Evolutionary conservation across 2,797 vertebrate genomes (phyloP).

Genomic region (Brachyrhaphis roseni): DNA sequence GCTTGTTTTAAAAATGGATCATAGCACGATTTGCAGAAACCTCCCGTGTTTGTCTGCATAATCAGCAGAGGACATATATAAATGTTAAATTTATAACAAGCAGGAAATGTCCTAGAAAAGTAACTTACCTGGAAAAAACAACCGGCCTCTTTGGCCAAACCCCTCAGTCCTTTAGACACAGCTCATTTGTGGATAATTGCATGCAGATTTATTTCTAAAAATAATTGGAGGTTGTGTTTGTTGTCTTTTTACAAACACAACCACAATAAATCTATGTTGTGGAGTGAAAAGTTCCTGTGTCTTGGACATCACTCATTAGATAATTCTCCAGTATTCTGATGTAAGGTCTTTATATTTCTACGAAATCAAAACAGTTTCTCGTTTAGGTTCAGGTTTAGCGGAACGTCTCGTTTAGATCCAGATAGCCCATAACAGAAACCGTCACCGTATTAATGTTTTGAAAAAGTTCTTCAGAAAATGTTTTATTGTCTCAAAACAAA

Average conservation of each 20-base stretch:
- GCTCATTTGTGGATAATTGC: constrained; percentile 8
- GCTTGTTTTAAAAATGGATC: constrained; percentile 29
- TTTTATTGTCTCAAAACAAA: too few species aligned
- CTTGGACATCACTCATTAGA: neutral
- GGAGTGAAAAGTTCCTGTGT: neutral
- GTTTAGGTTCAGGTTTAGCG: neutral
- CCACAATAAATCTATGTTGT: neutral
- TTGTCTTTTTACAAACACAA: neutral
- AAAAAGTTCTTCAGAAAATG: too few species aligned
- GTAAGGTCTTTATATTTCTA: neutral
- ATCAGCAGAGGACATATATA: constrained; percentile 21
- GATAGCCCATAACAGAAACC: too few species aligned
- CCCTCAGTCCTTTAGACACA: neutral
- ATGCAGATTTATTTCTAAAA: constrained; percentile 1
- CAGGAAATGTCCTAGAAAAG: constrained; percentile 7
- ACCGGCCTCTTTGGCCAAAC: neutral
- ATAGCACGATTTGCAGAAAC: neutral
- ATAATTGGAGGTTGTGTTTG: neutral
- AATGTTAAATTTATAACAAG: constrained; percentile 31
- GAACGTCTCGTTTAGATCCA: neutral
- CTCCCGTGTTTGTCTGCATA: constrained; percentile 6
- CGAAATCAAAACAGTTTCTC: neutral
- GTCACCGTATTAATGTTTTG: too few species aligned
- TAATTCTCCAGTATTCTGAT: neutral
- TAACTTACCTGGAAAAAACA: constrained; percentile 18